These are phyloP conservation scores for Sebastes vulpes DNA, from an alignment of 2,797 vertebrate species.

Conservation along the genomic window DNA sequence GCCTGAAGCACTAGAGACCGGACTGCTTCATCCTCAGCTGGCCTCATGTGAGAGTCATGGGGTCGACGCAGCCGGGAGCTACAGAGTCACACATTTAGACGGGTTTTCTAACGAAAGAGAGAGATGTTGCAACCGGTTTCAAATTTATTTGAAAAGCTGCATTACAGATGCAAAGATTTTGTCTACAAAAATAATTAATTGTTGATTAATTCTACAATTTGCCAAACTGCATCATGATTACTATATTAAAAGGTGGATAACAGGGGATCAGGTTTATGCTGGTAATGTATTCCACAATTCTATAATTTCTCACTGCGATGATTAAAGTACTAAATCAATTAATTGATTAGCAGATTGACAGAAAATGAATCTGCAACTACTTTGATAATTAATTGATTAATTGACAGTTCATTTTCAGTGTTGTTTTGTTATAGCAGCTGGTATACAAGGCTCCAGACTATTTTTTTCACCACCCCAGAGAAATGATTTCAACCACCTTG, in stretches of 20 bases:
- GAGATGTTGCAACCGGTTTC: neutral
- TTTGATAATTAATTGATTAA: neutral
- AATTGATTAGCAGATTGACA: neutral
- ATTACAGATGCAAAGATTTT: neutral
- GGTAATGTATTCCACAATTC: neutral
- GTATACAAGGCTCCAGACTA: too few relatives aligned
- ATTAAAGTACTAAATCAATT: neutral
- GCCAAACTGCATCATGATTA: neutral
- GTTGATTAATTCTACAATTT: neutral
- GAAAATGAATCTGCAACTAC: neutral
- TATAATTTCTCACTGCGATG: neutral
- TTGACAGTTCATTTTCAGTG: too few relatives aligned
- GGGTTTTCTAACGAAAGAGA: neutral
- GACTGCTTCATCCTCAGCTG: conserved; percentile 31
- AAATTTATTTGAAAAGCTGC: neutral
- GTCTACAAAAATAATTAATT: neutral
- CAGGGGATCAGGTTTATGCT: neutral
- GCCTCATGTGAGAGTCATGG: conserved; percentile 71
- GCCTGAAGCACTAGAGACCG: neutral
- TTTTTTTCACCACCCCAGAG: too few relatives aligned
- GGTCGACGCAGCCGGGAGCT: conserved; percentile 33
- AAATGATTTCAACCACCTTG: too few relatives aligned
- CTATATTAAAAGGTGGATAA: neutral
- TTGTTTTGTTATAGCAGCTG: too few relatives aligned
- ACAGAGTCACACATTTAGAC: neutral